Evolutionary conservation across 1,140 invertebrate species (phyloP).

Genomic region (Littorina saxatilis): DNA sequence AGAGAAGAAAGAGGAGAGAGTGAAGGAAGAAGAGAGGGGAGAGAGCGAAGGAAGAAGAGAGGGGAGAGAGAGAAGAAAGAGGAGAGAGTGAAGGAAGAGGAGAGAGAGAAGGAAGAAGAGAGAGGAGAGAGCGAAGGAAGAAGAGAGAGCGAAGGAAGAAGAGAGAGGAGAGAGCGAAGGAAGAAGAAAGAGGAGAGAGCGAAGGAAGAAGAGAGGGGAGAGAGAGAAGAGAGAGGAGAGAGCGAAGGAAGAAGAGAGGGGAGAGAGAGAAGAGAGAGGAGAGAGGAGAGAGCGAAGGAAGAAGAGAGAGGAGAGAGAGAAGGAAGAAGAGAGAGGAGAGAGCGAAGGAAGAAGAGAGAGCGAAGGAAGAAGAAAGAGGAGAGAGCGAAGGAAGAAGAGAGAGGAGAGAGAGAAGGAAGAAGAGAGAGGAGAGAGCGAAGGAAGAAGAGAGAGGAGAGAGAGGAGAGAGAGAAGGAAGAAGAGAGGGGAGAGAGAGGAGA

Average conservation of each 20-base stretch:
- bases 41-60: background rate
- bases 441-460: background rate
- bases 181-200: background rate
- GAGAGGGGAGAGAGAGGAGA: background rate
- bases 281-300: background rate
- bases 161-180: background rate
- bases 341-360: background rate
- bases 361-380: background rate
- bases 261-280: slow-evolving; percentile 5
- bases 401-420: no score
- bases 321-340: background rate
- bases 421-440: no score
- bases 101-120: background rate
- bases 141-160: background rate
- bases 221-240: background rate
- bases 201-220: background rate
- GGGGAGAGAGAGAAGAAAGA: slow-evolving; percentile 6
- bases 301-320: background rate
- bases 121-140: background rate
- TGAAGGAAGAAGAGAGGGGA: background rate
- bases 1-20: background rate
- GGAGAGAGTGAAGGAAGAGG: slow-evolving; percentile 17
- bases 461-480: background rate
- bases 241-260: background rate
- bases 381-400: background rate